phyloP scores from a whole-genome alignment of 64 coral and sea anemone species.

The Porites australiensis region DNA sequence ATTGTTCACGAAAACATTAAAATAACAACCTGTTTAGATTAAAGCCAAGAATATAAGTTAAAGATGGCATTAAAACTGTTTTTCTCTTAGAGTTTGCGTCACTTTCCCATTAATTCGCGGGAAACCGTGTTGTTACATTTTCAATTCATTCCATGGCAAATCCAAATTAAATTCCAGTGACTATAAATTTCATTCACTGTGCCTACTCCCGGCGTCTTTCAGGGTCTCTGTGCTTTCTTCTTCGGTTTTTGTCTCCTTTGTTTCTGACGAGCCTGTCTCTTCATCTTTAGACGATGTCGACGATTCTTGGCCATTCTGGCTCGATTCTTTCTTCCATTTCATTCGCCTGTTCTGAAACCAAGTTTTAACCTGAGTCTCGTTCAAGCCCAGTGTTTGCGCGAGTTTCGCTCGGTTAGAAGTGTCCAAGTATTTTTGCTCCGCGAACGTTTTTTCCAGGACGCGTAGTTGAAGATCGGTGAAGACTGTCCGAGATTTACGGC shows the following conservation, averaged over 20 bases:
- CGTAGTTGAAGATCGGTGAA: slow-evolving; percentile 76
- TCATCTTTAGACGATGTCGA: not conserved
- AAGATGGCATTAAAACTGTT: not conserved
- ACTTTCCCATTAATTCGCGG: not conserved
- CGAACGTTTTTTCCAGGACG: slow-evolving; percentile 75
- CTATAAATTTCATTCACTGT: not conserved
- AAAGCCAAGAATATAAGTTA: not conserved
- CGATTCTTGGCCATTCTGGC: not conserved
- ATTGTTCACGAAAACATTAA: not conserved
- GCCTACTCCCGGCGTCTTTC: not conserved
- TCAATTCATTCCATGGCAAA: not conserved
- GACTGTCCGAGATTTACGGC: slow-evolving; percentile 71
- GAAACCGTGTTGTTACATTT: not conserved
- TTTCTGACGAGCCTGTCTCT: not conserved
- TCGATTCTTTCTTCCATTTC: slow-evolving; percentile 78
- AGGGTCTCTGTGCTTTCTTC: not conserved
- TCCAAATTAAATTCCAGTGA: slow-evolving; percentile 22
- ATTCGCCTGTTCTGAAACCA: slow-evolving; percentile 78
- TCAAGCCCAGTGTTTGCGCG: slow-evolving; percentile 72
- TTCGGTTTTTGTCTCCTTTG: not conserved
- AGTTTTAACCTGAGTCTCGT: slow-evolving; percentile 77
- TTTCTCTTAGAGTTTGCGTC: not conserved
- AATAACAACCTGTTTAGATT: not conserved
- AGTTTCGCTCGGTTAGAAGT: slow-evolving; percentile 71
- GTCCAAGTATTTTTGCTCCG: slow-evolving; percentile 75